Evolutionary conservation across 2,113 vertebrate genomes (phyloP).

Genomic region (Crotalus viridis): DNA sequence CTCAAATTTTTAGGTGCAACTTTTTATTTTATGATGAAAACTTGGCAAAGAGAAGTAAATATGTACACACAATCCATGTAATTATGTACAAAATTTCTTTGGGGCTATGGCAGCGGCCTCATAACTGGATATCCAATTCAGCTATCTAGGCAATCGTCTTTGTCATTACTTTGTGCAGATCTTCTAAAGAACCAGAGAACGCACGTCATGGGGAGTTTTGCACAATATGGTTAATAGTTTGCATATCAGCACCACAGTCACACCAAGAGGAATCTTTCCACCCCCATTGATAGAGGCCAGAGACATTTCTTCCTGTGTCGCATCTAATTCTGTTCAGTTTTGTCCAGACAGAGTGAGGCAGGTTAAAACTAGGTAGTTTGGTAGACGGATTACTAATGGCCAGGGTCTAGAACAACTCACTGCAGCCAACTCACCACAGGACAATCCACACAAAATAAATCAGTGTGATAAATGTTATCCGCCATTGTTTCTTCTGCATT

Average conservation of each 20-base stretch:
- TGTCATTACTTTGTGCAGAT: neutral
- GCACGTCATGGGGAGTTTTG: neutral
- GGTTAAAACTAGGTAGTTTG: neutral
- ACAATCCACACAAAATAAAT: neutral
- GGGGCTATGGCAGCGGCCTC: neutral
- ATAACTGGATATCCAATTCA: neutral
- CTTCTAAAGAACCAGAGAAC: neutral
- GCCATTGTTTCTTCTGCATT: neutral
- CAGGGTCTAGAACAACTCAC: neutral
- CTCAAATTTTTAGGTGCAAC: neutral
- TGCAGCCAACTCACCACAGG: neutral
- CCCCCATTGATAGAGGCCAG: neutral
- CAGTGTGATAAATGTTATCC: neutral
- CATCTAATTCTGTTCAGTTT: neutral
- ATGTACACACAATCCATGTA: neutral
- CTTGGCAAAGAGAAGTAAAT: neutral
- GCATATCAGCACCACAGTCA: neutral
- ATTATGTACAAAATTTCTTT: neutral
- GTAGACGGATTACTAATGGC: neutral
- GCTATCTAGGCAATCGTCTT: neutral
- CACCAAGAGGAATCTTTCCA: neutral
- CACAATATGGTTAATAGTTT: neutral
- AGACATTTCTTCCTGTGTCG: neutral
- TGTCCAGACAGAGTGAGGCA: neutral
- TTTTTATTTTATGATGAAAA: neutral